Evolutionary conservation across 2,888 invertebrate genomes (phyloP).

Genomic region (Opisthograptis luteolata): DNA sequence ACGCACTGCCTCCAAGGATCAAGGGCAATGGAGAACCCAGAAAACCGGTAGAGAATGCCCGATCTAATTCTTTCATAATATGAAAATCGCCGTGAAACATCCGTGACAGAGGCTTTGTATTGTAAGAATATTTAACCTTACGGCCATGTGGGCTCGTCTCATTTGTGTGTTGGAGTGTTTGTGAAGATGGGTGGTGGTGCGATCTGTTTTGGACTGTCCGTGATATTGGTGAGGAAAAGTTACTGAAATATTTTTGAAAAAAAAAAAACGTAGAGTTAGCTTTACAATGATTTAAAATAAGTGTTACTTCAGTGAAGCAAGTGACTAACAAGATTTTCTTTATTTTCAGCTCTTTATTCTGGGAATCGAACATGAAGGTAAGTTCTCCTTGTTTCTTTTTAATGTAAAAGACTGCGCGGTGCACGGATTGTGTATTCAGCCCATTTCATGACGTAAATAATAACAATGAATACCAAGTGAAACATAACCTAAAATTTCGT

Average conservation of each 20-base stretch:
- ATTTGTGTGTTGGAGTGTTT: constrained; percentile 23
- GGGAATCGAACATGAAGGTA: constrained; percentile 34
- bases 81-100: constrained; percentile 29
- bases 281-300: no score
- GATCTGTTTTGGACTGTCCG: constrained; percentile 12
- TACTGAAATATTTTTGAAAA: not conserved
- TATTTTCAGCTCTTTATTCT: constrained; percentile 36
- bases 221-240: constrained; percentile 28
- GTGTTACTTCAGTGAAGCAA: no score
- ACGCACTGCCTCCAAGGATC: not conserved
- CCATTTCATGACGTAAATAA: no score
- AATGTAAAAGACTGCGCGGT: no score
- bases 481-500: no score
- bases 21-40: constrained; percentile 4
- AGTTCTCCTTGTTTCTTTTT: no score
- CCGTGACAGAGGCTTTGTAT: constrained; percentile 29
- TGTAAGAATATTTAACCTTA: constrained; percentile 30
- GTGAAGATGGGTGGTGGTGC: constrained; percentile 17
- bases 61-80: constrained; percentile 18
- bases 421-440: not conserved
- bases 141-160: constrained; percentile 6
- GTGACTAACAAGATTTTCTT: not conserved
- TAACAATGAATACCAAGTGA: no score
- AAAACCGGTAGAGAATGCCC: constrained; percentile 20
- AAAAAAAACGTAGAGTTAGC: no score